Percentiles rank a stretch among this genome's conserved stretches.
phyloP scores from a whole-genome alignment of 2,888 invertebrate genomes.

The Drosophila parthenogenetica region DNA sequence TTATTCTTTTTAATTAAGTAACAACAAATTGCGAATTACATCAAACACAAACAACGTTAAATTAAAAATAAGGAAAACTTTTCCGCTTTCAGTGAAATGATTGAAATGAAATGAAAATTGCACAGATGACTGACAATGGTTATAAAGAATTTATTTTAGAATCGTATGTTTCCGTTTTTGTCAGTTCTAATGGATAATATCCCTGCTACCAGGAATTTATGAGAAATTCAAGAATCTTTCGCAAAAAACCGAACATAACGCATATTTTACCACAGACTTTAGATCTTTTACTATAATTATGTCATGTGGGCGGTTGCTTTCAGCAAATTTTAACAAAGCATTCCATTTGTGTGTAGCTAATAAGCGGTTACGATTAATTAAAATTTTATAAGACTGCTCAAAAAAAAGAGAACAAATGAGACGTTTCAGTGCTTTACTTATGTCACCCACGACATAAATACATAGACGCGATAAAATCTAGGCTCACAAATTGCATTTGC shows the following conservation, averaged over 20 bases:
- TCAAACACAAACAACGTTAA: conserved; percentile 21
- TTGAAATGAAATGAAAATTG: no score
- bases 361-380: conserved; percentile 42
- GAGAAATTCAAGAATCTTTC: no score
- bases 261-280: not conserved
- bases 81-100: no score
- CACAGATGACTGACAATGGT: no score
- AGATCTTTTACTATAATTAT: not conserved
- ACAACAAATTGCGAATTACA: conserved; percentile 64
- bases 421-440: conserved; percentile 18
- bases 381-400: conserved; percentile 42
- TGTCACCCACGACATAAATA: conserved; percentile 31
- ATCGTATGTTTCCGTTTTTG: no score
- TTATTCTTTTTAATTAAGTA: conserved; percentile 67
- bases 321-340: not conserved
- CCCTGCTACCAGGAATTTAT: no score
- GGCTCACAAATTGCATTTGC: conserved; percentile 75
- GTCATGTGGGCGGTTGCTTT: not conserved
- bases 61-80: conserved; percentile 25
- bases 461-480: conserved; percentile 55
- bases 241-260: not conserved
- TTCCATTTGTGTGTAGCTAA: conserved; percentile 4
- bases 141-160: no score
- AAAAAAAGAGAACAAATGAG: conserved; percentile 4
- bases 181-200: no score